Percentiles rank a stretch among this genome's conserved stretches.
Conservation (phyloP, 2,797 vertebrate genomes). For the Takifugu rubripes region DNA sequence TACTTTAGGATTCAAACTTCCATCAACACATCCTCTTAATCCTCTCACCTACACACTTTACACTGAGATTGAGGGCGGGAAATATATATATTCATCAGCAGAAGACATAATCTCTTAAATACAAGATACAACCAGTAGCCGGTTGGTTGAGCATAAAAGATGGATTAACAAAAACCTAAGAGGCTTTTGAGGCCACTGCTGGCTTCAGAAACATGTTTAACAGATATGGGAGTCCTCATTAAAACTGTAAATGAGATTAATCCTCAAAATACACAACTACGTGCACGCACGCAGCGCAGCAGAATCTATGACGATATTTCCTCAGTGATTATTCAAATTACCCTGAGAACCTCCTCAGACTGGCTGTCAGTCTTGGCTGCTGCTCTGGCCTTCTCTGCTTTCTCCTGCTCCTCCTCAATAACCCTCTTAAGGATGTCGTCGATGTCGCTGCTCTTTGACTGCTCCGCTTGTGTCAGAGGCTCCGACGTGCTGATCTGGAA, state of each 20-base stretch:
- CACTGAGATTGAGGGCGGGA: too few relatives aligned
- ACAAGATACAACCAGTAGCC: too few relatives aligned
- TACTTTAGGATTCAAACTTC: too few relatives aligned
- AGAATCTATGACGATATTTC: not conserved
- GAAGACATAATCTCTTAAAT: too few relatives aligned
- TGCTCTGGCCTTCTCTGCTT: conserved; percentile 39
- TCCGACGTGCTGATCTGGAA: conserved; percentile 42
- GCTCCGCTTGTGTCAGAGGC: conserved; percentile 17
- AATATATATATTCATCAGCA: too few relatives aligned
- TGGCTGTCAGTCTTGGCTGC: conserved; percentile 32
- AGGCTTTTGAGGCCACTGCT: not conserved
- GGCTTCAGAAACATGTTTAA: not conserved
- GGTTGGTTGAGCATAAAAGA: too few relatives aligned
- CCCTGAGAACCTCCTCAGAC: conserved; percentile 48
- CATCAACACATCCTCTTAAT: too few relatives aligned
- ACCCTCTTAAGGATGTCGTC: conserved; percentile 68
- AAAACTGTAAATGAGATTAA: not conserved
- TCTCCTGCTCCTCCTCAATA: conserved; percentile 59
- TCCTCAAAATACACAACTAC: not conserved
- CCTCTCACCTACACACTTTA: too few relatives aligned
- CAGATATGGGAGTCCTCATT: not conserved
- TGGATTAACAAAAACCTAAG: too few relatives aligned
- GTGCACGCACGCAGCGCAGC: not conserved
- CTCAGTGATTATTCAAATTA: conserved; percentile 21
- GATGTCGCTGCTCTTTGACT: conserved; percentile 49